Percentiles rank a stretch among this genome's conserved stretches.
phyloP scores from a whole-genome alignment of 2,113 vertebrate genomes.

The Platysternon megacephalum region DNA sequence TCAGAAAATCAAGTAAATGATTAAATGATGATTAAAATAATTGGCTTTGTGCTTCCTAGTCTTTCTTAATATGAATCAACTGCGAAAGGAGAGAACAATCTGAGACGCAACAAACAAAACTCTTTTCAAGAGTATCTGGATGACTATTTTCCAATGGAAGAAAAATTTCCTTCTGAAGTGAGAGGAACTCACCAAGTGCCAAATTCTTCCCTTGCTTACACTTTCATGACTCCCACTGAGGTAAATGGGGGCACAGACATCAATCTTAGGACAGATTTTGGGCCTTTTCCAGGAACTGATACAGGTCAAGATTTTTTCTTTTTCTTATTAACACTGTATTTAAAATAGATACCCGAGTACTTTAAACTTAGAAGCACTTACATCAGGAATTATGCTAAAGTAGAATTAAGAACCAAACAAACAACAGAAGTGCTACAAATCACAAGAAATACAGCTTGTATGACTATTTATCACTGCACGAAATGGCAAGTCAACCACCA shows the following conservation, averaged over 20 bases:
- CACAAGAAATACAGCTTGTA: slow-evolving; percentile 38
- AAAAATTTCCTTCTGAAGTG: background rate
- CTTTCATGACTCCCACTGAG: accelerated
- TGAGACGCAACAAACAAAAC: slow-evolving; percentile 7
- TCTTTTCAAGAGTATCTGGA: background rate
- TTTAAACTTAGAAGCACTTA: background rate
- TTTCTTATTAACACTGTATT: background rate
- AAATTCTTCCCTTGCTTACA: background rate
- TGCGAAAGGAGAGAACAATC: background rate
- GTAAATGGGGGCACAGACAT: background rate
- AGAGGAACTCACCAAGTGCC: background rate
- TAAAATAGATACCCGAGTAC: background rate
- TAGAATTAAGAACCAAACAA: slow-evolving; percentile 34
- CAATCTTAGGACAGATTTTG: background rate
- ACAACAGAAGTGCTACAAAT: slow-evolving; percentile 41
- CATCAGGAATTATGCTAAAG: background rate
- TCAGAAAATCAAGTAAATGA: background rate
- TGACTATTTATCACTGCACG: slow-evolving; percentile 59
- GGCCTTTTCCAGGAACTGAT: background rate
- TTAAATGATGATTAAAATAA: background rate
- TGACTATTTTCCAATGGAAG: background rate
- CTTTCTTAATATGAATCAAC: background rate
- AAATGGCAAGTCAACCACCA: slow-evolving; percentile 48
- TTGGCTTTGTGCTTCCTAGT: background rate
- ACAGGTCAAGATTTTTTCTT: background rate